A percentile compares a stretch with the other conserved stretches of the same genome.
phyloP scores from a whole-genome alignment of 2,888 invertebrate genomes.

The Elgonia sp. region DNA sequence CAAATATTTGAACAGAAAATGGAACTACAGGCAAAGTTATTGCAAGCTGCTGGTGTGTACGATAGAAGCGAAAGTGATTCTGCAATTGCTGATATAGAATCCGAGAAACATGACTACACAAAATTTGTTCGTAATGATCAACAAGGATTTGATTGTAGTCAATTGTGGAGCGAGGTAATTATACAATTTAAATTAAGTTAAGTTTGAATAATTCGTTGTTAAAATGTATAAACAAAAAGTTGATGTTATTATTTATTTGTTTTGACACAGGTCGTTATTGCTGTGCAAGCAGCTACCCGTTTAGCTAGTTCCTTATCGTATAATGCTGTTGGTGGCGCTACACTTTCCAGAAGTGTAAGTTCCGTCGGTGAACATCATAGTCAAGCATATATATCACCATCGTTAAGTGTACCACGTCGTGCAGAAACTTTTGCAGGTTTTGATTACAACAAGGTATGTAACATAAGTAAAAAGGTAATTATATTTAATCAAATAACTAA shows the following conservation, averaged over 20 bases:
- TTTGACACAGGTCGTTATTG: constrained; percentile 82
- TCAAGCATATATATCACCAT: constrained; percentile 94
- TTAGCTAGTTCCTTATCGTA: constrained; percentile 92
- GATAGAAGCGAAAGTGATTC: constrained; percentile 84
- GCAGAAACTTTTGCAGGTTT: constrained; percentile 99
- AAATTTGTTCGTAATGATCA: constrained; percentile 92
- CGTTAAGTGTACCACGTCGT: constrained; percentile 92
- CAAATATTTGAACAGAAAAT: constrained; percentile 96
- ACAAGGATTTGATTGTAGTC: constrained; percentile 91
- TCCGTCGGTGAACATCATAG: constrained; percentile 97
- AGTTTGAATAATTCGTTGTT: no score
- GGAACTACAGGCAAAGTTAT: constrained; percentile 92
- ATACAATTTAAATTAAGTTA: no score
- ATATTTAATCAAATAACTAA: neutral
- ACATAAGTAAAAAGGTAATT: neutral
- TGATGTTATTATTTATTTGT: neutral
- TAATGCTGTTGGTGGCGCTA: constrained; percentile 90
- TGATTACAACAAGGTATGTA: constrained; percentile 88
- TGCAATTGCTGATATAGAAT: constrained; percentile 72
- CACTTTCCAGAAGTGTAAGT: constrained; percentile 95
- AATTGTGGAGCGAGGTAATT: constrained; percentile 93
- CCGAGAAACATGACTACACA: constrained; percentile 89
- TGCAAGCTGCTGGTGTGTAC: constrained; percentile 89
- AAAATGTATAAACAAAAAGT: no score
- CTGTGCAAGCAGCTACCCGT: constrained; percentile 91